A percentile compares a stretch with the other conserved stretches of the same genome.
These are phyloP conservation scores for Odocoileus hemionus DNA, from an alignment of 2,113 vertebrate species.

Conservation along the genomic window DNA sequence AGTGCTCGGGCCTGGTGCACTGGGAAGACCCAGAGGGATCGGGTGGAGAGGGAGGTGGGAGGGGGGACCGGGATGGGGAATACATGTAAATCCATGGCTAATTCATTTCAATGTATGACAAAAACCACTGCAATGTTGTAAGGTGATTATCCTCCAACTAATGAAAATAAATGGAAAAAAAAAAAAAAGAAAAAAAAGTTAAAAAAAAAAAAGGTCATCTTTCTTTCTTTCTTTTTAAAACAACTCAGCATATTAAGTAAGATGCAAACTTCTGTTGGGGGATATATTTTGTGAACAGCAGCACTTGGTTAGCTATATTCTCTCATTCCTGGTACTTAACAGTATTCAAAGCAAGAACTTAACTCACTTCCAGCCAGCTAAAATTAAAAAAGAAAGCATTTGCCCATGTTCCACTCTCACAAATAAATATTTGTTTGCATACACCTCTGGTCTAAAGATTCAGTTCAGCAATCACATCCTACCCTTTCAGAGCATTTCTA, in stretches of 20 bases:
- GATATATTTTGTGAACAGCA: not conserved
- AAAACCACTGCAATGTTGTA: too few relatives aligned
- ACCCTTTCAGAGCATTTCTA: not conserved
- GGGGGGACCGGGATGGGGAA: too few relatives aligned
- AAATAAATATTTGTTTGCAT: not conserved
- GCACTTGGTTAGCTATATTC: not conserved
- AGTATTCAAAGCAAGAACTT: rapidly evolving
- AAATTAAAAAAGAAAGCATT: not conserved
- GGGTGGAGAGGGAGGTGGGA: too few relatives aligned
- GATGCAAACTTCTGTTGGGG: not conserved
- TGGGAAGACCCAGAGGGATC: too few relatives aligned
- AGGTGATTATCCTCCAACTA: too few relatives aligned
- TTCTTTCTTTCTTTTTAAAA: not conserved
- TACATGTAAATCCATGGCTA: too few relatives aligned
- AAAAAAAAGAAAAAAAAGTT: too few relatives aligned
- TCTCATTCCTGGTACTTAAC: not conserved
- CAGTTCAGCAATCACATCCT: not conserved
- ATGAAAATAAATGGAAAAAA: too few relatives aligned
- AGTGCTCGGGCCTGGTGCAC: too few relatives aligned
- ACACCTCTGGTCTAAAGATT: not conserved
- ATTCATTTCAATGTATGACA: too few relatives aligned
- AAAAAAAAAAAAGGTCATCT: not conserved
- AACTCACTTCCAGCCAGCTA: not conserved
- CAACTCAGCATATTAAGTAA: not conserved
- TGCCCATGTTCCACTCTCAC: not conserved